Evolutionary conservation across 2,113 vertebrate species (phyloP).

Genomic region (Acinonyx jubatus): DNA sequence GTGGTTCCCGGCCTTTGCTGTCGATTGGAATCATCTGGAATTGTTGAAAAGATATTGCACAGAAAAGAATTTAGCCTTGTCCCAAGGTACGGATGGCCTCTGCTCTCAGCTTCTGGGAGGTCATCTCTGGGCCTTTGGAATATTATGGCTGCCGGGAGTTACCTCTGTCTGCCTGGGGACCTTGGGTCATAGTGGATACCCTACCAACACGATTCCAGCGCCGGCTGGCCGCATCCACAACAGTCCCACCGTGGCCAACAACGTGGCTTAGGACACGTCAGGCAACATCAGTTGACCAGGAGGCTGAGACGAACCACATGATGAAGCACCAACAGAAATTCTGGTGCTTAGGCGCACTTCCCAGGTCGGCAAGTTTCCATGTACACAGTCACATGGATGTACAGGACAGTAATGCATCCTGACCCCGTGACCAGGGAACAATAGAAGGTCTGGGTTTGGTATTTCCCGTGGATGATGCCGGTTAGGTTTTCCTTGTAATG

Average conservation of each 20-base stretch:
- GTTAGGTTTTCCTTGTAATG: background rate
- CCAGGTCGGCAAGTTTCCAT: background rate
- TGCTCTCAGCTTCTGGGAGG: background rate
- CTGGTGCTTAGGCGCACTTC: background rate
- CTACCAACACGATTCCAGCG: background rate
- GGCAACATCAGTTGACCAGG: background rate
- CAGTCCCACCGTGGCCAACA: background rate
- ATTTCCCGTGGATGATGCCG: background rate
- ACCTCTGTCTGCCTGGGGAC: background rate
- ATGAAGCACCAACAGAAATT: background rate
- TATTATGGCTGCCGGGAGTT: background rate
- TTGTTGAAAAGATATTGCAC: background rate
- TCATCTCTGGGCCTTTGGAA: background rate
- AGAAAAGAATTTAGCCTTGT: background rate
- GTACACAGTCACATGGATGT: background rate
- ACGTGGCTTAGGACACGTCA: background rate
- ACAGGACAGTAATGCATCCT: background rate
- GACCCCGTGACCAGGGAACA: background rate
- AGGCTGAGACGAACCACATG: background rate
- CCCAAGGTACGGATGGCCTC: background rate
- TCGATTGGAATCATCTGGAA: background rate
- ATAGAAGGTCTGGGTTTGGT: background rate
- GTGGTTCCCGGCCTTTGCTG: background rate
- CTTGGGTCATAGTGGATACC: background rate
- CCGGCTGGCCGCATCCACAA: too few species aligned